Percentiles rank a stretch among this genome's conserved stretches.
phyloP scores from a whole-genome alignment of 2,888 invertebrate species.

The Dioctria linearis region DNA sequence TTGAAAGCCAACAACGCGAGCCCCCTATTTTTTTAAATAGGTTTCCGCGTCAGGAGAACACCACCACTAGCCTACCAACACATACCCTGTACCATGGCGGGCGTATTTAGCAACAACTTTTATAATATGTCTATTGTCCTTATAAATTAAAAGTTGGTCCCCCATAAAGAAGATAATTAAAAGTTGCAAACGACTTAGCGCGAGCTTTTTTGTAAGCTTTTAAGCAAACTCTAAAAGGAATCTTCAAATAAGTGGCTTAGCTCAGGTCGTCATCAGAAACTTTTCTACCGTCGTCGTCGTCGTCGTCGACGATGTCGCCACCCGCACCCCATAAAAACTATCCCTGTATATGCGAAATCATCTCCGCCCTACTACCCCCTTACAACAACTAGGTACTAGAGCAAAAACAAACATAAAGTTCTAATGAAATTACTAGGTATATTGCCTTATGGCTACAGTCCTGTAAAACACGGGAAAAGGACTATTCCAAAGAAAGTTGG shows the following conservation, averaged over 20 bases:
- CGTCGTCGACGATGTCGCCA: too few relatives aligned
- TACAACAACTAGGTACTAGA: too few relatives aligned
- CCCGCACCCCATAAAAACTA: too few relatives aligned
- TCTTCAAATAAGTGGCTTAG: conserved; percentile 21
- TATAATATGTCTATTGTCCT: conserved; percentile 19
- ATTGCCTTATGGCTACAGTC: too few relatives aligned
- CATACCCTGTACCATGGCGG: neutral
- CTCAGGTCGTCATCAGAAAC: neutral
- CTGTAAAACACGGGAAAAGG: too few relatives aligned
- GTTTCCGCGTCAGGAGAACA: too few relatives aligned
- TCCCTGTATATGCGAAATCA: too few relatives aligned
- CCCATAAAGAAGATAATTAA: conserved; percentile 43
- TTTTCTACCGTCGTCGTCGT: too few relatives aligned
- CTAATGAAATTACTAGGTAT: too few relatives aligned
- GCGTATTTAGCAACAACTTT: neutral
- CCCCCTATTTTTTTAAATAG: neutral
- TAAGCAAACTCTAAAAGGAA: conserved; percentile 8
- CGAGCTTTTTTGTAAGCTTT: conserved; percentile 18
- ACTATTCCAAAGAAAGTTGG: too few relatives aligned
- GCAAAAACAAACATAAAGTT: too few relatives aligned
- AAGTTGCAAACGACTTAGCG: conserved; percentile 44
- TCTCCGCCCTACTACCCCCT: too few relatives aligned
- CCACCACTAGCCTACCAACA: neutral
- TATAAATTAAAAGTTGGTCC: conserved; percentile 46
- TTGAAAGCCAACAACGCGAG: neutral